Evolutionary conservation across 2,888 invertebrate species (phyloP), one percentile per base, ranked within the genome.

Genomic region (Yponomeuta sedellus): DNA sequence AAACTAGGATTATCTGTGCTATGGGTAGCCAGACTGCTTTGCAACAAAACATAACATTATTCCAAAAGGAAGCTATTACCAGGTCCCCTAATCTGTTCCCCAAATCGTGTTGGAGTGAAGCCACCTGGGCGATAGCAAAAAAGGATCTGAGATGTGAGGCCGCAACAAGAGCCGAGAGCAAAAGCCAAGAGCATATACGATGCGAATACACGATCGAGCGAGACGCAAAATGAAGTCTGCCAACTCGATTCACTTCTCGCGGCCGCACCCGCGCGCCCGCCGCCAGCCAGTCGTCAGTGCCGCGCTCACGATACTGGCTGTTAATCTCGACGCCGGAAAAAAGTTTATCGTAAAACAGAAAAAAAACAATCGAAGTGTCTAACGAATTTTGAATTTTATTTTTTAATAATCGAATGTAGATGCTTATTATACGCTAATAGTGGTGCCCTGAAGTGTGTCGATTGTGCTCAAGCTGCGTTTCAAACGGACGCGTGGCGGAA

Each of bases 401-500:
- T 63, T 63, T 20, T 12, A 40, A 63, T 19, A 62, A 39, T 62
- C 19, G 28, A 62, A 62, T 62, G 6, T 39, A 62, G 10, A n/a
- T 62, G 16, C 10, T 2, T 16, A 39, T 34, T 34, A 6, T 1
- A 85, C 81, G 80, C 77, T 69, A 71, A 77, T 78, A 75, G 83
- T 88, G 82, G 79, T 81, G 83, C 85, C 81, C 80, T 77, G 34
- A 77, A 82, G 86, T 85, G 85, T 66, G 65, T 67, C 65, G 68
- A 71, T 66, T 25, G 74, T 64, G 72, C 73, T 71, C 16, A 3
- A 72, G 77, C 71, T 73, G 75, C 73, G 70, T 73, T 74, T 72
- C 74, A 72, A 73, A 69, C 73, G 76, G 82, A 84, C 84, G 84
- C 83, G 84, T 86, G 83, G 83, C 87, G 82, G 79, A 79, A 81